phyloP scores from a whole-genome alignment of 1,140 invertebrate genomes.

The Theocolax elegans region DNA sequence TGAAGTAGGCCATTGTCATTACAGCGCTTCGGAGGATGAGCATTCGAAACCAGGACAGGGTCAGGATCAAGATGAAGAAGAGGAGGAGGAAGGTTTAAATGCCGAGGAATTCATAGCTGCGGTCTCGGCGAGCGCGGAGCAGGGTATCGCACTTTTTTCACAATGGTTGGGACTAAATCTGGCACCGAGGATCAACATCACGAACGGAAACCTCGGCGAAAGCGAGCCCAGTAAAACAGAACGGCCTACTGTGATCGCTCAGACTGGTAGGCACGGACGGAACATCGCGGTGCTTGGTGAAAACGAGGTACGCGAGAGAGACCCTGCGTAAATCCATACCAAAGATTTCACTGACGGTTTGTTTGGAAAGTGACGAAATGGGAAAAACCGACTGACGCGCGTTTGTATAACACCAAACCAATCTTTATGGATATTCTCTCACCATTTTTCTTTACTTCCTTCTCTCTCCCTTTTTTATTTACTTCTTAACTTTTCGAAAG shows the following conservation, averaged over 20 bases:
- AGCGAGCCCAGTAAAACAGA: constrained; percentile 10
- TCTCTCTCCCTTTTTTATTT: too few relatives aligned
- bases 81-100: constrained; percentile 59
- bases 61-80: constrained; percentile 47
- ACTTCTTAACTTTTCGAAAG: too few relatives aligned
- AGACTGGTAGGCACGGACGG: constrained; percentile 46
- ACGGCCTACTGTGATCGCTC: background rate
- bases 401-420: too few relatives aligned
- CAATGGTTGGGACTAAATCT: constrained; percentile 65
- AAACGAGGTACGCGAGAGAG: constrained; percentile 29
- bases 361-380: too few relatives aligned
- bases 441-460: too few relatives aligned
- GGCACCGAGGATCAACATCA: constrained; percentile 57
- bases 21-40: too few relatives aligned
- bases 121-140: constrained; percentile 68
- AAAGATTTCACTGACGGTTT: too few relatives aligned
- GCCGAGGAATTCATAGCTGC: constrained; percentile 67
- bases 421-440: too few relatives aligned
- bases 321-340: too few relatives aligned
- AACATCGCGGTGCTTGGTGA: constrained; percentile 37
- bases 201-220: constrained; percentile 35
- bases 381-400: too few relatives aligned
- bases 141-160: constrained; percentile 68
- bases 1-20: too few relatives aligned
- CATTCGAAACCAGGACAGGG: background rate